Percentiles rank a stretch among this genome's conserved stretches.
Conservation (phyloP, 2,888 invertebrate genomes). For the Enchytraeus crypticus region DNA sequence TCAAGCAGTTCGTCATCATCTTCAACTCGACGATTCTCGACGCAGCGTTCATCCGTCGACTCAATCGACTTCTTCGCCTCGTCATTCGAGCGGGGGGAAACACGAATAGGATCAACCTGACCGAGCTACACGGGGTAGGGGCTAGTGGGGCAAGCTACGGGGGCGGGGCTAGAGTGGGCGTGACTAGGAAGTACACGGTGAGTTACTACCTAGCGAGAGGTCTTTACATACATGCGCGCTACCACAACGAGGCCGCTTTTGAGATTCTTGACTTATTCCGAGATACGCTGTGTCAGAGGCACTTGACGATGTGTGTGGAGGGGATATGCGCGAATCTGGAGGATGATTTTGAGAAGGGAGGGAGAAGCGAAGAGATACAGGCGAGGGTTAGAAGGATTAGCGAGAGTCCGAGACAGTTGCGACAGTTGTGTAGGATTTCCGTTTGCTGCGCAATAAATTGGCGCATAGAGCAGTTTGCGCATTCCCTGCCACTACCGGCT, state of each 20-base stretch:
- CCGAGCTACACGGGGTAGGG: conserved; percentile 18
- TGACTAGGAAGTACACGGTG: conserved; percentile 20
- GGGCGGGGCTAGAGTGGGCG: neutral
- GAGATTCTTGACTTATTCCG: conserved; percentile 27
- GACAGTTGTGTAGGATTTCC: conserved; percentile 23
- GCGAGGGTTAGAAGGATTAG: conserved; percentile 12
- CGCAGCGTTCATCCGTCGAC: conserved; percentile 21
- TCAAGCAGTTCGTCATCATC: conserved; percentile 29
- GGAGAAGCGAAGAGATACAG: conserved; percentile 20
- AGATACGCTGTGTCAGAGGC: conserved; percentile 22
- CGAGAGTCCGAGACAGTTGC: conserved; percentile 19
- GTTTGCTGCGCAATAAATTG: conserved; percentile 24
- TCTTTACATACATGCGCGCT: conserved; percentile 27
- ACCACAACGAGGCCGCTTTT: conserved; percentile 25
- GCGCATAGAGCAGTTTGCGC: conserved; percentile 17
- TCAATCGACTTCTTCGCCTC: conserved; percentile 23
- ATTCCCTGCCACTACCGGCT: conserved; percentile 20
- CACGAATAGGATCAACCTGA: conserved; percentile 24
- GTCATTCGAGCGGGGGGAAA: conserved; percentile 27
- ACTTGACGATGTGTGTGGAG: conserved; percentile 17
- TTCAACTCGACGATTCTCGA: conserved; percentile 29
- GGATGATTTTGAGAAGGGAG: conserved; percentile 24
- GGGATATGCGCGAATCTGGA: conserved; percentile 26
- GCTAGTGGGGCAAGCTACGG: neutral
- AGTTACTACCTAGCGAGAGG: conserved; percentile 28